phyloP scores from a whole-genome alignment of 2,113 vertebrate genomes.

The Psittacara wagleri region DNA sequence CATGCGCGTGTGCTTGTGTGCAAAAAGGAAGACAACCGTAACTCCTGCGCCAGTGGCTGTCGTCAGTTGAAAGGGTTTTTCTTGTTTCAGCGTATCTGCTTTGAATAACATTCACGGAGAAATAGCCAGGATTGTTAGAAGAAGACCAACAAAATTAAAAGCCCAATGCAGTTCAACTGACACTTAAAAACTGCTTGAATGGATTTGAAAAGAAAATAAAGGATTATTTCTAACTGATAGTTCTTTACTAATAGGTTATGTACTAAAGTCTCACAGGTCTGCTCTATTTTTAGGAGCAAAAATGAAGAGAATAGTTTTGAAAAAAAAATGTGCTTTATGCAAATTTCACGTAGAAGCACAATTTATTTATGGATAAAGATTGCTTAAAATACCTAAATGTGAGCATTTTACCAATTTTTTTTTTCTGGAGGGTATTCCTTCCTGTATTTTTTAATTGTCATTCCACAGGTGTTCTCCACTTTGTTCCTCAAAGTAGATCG shows the following conservation, averaged over 20 bases:
- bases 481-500: not conserved
- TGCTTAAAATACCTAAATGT: not conserved
- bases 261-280: not conserved
- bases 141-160: not conserved
- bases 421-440: not conserved
- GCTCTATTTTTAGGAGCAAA: not conserved
- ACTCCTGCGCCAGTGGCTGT: not conserved
- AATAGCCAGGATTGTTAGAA: conserved; percentile 6
- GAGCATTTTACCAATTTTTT: not conserved
- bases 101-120: not conserved
- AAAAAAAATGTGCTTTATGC: not conserved
- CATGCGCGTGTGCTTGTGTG: not conserved
- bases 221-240: not conserved
- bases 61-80: not conserved
- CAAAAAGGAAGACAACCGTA: not conserved
- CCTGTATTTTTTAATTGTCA: not conserved
- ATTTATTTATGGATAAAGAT: not conserved
- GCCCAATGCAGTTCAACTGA: not conserved
- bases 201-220: not conserved
- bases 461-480: not conserved
- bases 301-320: not conserved
- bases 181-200: not conserved
- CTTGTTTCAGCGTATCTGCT: conserved; percentile 13
- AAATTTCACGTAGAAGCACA: not conserved
- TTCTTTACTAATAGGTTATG: not conserved